Conservation (phyloP, 2,888 invertebrate species). For the Rotaria macrura region DNA sequence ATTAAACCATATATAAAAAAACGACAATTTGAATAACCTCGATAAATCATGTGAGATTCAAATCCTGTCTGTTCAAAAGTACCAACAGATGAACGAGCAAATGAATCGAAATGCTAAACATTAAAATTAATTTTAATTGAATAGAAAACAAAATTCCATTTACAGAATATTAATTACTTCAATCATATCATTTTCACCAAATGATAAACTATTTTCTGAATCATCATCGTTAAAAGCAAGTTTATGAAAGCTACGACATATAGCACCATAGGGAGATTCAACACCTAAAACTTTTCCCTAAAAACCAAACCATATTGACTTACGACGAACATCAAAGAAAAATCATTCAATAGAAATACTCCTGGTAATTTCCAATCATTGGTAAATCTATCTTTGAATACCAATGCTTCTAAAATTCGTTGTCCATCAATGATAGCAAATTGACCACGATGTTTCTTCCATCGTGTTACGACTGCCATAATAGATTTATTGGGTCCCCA, state of each 20-base stretch:
- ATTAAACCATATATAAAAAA: conserved; percentile 36
- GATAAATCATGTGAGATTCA: conserved; percentile 35
- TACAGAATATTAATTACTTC: background rate
- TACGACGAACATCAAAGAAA: too few species aligned
- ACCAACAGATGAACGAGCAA: background rate
- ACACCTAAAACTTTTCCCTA: conserved; percentile 41
- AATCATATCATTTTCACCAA: conserved; percentile 41
- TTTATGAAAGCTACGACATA: conserved; percentile 41
- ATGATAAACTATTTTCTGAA: conserved; percentile 36
- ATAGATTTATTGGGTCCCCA: conserved; percentile 50
- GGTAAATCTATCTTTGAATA: conserved; percentile 37
- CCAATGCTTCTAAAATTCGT: conserved; percentile 41
- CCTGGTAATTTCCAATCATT: conserved; percentile 40
- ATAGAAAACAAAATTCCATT: conserved; percentile 33
- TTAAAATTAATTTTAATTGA: conserved; percentile 35
- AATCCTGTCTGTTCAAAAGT: conserved; percentile 33
- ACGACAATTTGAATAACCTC: conserved; percentile 21
- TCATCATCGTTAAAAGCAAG: conserved; percentile 40
- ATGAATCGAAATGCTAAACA: background rate
- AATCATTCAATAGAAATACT: conserved; percentile 35
- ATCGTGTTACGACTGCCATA: conserved; percentile 45
- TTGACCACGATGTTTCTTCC: conserved; percentile 37
- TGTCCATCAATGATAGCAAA: conserved; percentile 40
- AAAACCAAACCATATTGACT: too few species aligned
- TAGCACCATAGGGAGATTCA: conserved; percentile 39